phyloP scores from a whole-genome alignment of 2,113 vertebrate species.

The Cyprinus carpio region DNA sequence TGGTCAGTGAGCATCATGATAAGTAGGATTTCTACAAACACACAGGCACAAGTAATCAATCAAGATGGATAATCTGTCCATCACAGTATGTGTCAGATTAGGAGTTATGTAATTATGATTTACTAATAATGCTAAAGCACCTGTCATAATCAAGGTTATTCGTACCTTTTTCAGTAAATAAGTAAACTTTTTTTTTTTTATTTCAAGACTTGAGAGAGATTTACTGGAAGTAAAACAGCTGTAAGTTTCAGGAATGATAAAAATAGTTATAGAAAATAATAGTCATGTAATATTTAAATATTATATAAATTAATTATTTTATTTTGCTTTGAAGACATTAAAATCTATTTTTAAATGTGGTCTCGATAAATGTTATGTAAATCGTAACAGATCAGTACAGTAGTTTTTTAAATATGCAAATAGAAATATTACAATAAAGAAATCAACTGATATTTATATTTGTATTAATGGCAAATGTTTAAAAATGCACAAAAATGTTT shows the following conservation, averaged over 20 bases:
- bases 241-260: not conserved
- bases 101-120: conserved; percentile 21
- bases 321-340: not conserved
- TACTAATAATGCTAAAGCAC: conserved; percentile 4
- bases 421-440: too few species aligned
- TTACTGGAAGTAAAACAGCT: not conserved
- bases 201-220: not conserved
- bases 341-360: not conserved
- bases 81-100: not conserved
- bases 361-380: not conserved
- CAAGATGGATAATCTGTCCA: not conserved
- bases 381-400: not conserved
- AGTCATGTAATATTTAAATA: not conserved
- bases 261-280: not conserved
- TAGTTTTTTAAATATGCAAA: too few species aligned
- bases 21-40: conserved; percentile 17
- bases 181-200: not conserved
- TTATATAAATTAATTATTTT: not conserved
- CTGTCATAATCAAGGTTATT: not conserved
- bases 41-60: conserved; percentile 27
- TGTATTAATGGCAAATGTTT: too few species aligned
- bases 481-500: too few species aligned
- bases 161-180: not conserved
- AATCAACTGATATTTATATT: too few species aligned
- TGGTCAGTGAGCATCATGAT: not conserved